Conservation (phyloP, 2,113 vertebrate genomes). For the Brachionichthys hirsutus region DNA sequence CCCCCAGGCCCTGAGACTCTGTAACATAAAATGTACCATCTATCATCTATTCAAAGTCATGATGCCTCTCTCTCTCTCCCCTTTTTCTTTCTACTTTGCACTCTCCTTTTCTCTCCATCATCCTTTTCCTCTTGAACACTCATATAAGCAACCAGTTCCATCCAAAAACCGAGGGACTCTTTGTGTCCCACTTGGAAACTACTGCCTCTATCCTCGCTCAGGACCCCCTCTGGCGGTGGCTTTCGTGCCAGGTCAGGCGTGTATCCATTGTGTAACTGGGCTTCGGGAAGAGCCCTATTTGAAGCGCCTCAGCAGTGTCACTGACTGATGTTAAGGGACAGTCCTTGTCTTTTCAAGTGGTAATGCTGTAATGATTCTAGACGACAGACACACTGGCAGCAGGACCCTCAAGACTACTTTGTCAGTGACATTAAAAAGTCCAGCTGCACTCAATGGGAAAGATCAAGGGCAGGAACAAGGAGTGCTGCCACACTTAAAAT, state of each 20-base stretch:
- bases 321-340: constrained; percentile 59
- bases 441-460: constrained; percentile 60
- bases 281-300: constrained; percentile 40
- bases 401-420: constrained; percentile 66
- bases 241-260: constrained; percentile 45
- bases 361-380: constrained; percentile 65
- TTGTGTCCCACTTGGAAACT: constrained; percentile 36
- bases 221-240: constrained; percentile 30
- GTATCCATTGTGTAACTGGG: constrained; percentile 22
- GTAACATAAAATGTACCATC: constrained; percentile 57
- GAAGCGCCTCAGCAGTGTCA: constrained; percentile 53
- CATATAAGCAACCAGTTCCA: constrained; percentile 7
- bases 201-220: constrained; percentile 25
- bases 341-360: constrained; percentile 67
- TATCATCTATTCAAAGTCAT: constrained; percentile 57
- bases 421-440: constrained; percentile 71
- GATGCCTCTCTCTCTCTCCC: constrained; percentile 10
- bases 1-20: constrained; percentile 39
- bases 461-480: constrained; percentile 72
- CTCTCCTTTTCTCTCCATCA: constrained; percentile 4
- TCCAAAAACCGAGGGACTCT: constrained; percentile 26
- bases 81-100: not conserved
- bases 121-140: constrained; percentile 27
- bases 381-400: constrained; percentile 63
- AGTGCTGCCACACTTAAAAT: constrained; percentile 62